Conservation (phyloP, 2,113 vertebrate species). For the Gymnorhina tibicen region DNA sequence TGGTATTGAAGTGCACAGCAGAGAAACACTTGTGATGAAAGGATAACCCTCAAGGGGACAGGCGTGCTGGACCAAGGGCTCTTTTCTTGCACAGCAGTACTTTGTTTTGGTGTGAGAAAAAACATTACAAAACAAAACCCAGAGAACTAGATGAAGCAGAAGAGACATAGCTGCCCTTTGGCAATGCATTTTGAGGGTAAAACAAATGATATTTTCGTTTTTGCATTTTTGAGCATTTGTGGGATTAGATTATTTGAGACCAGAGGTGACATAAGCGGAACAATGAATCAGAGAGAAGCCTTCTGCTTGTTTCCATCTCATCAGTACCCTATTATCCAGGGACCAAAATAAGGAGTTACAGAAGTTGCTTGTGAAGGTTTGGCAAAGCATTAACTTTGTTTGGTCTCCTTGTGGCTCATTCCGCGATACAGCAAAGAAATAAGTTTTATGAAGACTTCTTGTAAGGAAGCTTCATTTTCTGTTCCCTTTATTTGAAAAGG, state of each 20-base stretch:
- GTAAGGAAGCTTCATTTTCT: slow-evolving; percentile 3
- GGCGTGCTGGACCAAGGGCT: neutral
- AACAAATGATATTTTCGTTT: neutral
- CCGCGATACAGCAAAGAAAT: neutral
- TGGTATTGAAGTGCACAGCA: slow-evolving; percentile 1
- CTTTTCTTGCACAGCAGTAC: neutral
- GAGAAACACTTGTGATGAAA: neutral
- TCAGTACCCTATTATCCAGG: neutral
- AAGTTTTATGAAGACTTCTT: neutral
- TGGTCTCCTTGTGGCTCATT: neutral
- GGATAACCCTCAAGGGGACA: slow-evolving; percentile 22
- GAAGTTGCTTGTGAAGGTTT: neutral
- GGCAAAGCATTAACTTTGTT: neutral
- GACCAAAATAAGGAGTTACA: neutral
- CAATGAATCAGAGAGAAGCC: slow-evolving; percentile 3
- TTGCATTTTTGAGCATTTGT: neutral
- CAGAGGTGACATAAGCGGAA: slow-evolving; percentile 33
- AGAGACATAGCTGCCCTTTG: neutral
- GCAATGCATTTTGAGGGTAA: neutral
- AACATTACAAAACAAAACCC: neutral
- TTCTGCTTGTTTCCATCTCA: neutral
- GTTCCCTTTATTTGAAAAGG: neutral
- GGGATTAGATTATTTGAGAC: neutral
- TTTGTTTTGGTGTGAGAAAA: slow-evolving; percentile 5
- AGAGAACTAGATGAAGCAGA: neutral